phyloP scores from a whole-genome alignment of 1,140 invertebrate species.

The Drosophila grimshawi region DNA sequence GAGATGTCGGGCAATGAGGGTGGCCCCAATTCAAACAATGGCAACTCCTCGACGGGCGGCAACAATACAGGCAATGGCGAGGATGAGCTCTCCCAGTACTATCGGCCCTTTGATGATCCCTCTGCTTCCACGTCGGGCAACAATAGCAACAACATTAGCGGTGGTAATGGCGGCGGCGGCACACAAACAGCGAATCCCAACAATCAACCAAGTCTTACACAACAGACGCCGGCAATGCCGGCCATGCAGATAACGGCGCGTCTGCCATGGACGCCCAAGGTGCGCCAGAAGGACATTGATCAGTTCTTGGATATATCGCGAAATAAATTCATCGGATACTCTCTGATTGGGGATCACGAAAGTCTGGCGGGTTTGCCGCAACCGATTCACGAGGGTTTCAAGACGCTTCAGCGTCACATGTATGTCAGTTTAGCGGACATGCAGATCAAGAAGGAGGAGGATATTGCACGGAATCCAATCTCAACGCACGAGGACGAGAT shows the following conservation, averaged over 20 bases:
- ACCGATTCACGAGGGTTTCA: slow-evolving; percentile 97
- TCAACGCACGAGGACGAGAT: slow-evolving; percentile 91
- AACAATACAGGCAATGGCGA: slow-evolving; percentile 83
- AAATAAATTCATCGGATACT: slow-evolving; percentile 98
- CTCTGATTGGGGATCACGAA: slow-evolving; percentile 92
- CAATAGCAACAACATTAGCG: slow-evolving; percentile 55
- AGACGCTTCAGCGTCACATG: slow-evolving; percentile 94
- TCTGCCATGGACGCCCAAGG: slow-evolving; percentile 98
- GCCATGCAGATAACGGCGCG: slow-evolving; percentile 78
- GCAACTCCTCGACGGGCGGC: slow-evolving; percentile 18
- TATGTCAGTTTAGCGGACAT: slow-evolving; percentile 93
- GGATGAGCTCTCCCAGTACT: slow-evolving; percentile 85
- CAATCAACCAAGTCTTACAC: slow-evolving; percentile 67
- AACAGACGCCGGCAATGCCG: slow-evolving; percentile 56
- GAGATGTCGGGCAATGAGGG: slow-evolving; percentile 84
- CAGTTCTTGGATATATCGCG: slow-evolving; percentile 95
- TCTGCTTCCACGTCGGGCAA: slow-evolving; percentile 58
- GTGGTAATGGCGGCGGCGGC: slow-evolving; percentile 50
- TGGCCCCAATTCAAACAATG: slow-evolving; percentile 63
- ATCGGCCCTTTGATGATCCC: slow-evolving; percentile 85
- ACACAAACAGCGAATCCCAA: slow-evolving; percentile 78
- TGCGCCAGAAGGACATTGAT: slow-evolving; percentile 96
- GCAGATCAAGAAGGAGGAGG: slow-evolving; percentile 93
- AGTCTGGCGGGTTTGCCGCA: slow-evolving; percentile 96
- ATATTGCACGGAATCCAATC: slow-evolving; percentile 91